A percentile compares a stretch with the other conserved stretches of the same genome.
These are phyloP conservation scores for Scatophagus argus DNA, from an alignment of 2,113 vertebrate species.

Conservation along the genomic window DNA sequence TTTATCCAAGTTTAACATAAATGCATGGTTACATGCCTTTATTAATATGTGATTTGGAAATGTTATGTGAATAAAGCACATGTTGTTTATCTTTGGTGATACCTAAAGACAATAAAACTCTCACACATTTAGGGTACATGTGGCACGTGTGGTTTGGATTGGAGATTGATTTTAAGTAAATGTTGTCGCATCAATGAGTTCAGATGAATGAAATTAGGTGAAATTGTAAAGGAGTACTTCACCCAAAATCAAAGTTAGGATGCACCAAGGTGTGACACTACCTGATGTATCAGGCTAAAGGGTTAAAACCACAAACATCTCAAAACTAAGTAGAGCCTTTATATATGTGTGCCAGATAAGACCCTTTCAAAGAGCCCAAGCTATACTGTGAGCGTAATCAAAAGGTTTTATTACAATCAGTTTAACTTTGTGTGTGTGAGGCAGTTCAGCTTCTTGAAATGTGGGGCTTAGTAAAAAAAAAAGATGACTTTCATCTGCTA, in stretches of 20 bases:
- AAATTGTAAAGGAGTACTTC: conserved; percentile 54
- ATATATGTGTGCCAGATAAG: neutral
- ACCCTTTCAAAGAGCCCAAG: neutral
- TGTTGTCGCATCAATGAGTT: conserved; percentile 15
- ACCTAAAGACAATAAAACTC: neutral
- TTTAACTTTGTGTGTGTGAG: neutral
- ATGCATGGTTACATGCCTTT: neutral
- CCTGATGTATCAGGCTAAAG: neutral
- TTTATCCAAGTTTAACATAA: neutral
- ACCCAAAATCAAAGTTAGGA: conserved; percentile 16
- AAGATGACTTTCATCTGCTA: too few species aligned
- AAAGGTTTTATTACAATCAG: neutral
- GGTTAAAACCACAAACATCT: neutral
- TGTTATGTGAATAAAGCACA: neutral
- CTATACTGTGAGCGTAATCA: neutral
- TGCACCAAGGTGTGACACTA: neutral
- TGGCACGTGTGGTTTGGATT: conserved; percentile 11
- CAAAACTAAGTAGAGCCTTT: neutral
- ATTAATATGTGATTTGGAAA: too few species aligned
- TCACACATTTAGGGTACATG: conserved; percentile 2
- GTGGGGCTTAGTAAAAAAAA: too few species aligned
- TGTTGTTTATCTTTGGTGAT: neutral
- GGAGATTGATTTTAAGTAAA: neutral
- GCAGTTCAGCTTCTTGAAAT: too few species aligned
- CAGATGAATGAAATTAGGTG: conserved; percentile 40